These are phyloP conservation scores for Elaeidobius kamerunicus DNA, from an alignment of 2,888 invertebrate genomes.

Conservation along the genomic window DNA sequence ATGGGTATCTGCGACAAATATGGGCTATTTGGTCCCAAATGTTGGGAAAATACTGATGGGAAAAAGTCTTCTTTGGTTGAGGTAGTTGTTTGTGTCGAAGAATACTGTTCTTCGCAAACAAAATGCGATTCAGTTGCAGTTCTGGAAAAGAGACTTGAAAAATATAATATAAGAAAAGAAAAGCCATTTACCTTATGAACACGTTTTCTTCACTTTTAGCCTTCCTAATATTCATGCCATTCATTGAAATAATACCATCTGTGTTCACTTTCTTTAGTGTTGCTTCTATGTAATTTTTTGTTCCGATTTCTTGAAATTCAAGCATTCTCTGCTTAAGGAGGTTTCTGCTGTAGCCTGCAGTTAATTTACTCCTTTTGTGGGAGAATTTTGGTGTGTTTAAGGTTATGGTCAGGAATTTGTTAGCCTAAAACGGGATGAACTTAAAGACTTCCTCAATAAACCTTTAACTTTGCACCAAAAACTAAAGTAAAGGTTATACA, in stretches of 20 bases:
- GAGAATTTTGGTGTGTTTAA: no score
- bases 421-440: constrained; percentile 2
- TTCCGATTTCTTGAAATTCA: background rate
- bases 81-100: background rate
- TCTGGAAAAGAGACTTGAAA: background rate
- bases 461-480: no score
- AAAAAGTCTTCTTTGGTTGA: background rate
- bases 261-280: background rate
- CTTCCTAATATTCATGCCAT: background rate
- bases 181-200: background rate
- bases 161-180: background rate
- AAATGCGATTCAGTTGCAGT: background rate
- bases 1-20: background rate
- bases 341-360: background rate
- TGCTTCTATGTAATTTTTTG: background rate
- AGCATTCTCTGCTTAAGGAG: background rate
- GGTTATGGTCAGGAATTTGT: background rate
- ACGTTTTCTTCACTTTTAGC: constrained; percentile 7
- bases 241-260: background rate
- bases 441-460: no score
- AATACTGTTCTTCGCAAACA: background rate
- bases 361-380: no score
- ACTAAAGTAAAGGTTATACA: no score
- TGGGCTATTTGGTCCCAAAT: background rate
- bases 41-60: background rate